phyloP scores from a whole-genome alignment of 2,797 vertebrate species.

The Bradypodion ventrale region DNA sequence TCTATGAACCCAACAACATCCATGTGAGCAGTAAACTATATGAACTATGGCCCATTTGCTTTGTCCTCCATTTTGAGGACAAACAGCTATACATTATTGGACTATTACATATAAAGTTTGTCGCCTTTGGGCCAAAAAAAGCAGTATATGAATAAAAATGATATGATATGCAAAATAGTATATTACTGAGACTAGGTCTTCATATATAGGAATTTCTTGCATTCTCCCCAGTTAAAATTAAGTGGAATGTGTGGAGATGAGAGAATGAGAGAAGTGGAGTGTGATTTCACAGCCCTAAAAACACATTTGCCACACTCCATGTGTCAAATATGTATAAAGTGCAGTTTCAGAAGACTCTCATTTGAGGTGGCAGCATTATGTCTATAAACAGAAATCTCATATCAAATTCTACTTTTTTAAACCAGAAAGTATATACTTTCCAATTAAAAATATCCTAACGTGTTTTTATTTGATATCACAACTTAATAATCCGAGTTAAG shows the following conservation, averaged over 20 bases:
- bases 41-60: not conserved
- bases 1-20: not conserved
- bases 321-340: not conserved
- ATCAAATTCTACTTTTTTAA: not conserved
- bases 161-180: too few species aligned
- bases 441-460: not conserved
- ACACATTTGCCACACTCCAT: not conserved
- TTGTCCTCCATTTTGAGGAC: not conserved
- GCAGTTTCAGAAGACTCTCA: not conserved
- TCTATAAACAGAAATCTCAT: not conserved
- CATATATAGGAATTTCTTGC: not conserved
- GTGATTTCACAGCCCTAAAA: not conserved
- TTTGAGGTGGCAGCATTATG: not conserved
- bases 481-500: not conserved
- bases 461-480: not conserved
- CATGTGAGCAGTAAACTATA: not conserved
- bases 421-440: not conserved
- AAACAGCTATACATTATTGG: not conserved
- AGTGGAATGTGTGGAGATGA: not conserved
- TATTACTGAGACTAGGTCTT: not conserved
- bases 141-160: too few species aligned
- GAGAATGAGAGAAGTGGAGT: not conserved
- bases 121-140: too few species aligned
- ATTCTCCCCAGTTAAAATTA: not conserved
- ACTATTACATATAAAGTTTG: not conserved